Evolutionary conservation across 2,113 vertebrate species (phyloP), one percentile per base, ranked within the genome.

Genomic region (Phyllostomus discolor): DNA sequence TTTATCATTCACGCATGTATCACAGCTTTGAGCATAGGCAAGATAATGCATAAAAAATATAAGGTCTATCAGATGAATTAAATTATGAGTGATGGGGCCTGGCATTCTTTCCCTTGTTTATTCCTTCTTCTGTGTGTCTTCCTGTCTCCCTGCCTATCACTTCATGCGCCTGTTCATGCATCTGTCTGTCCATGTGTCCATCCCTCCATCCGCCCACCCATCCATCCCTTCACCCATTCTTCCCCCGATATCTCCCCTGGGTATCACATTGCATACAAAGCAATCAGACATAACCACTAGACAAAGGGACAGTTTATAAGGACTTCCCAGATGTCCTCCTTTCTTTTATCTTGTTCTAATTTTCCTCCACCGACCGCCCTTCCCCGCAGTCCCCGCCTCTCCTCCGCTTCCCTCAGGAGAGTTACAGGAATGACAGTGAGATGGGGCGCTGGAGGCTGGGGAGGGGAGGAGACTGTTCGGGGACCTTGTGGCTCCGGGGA

Each of bases 401-500:
- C 72, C 88, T 81, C 38, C 16, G n/a, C 28, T 78, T 48, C 41
- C 72, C 89, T 54, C 89, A 8, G 83, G 97, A 92, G 69, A 82
- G 48, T 90, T 59, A 91, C 64, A 62, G 89, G 89, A 88, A 84
- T 3, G 73, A 89, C 86, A 79, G 62, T 72, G 85, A 95, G 91
- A 91, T 54, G 50, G 50, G 75, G 57, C 89, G 79, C 50, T 46
- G 79, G 76, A 95, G 85, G 66, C 75, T n/a, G 38, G 84, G 48
- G 76, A 90, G 50, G 94, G 89, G 87, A 95, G 90, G 89, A 84
- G 90, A 90, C 88, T 90, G 75, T 97, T 97, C 96, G 80, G 96
- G 98, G 96, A 98, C 97, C 97, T 97, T 97, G 97, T 96, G 96
- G 92, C 28, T 91, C 2, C 88, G 78, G 95, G 97, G 97, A 96